Evolutionary conservation across 2,888 invertebrate genomes (phyloP).

Genomic region (Dichetophora obliterata): DNA sequence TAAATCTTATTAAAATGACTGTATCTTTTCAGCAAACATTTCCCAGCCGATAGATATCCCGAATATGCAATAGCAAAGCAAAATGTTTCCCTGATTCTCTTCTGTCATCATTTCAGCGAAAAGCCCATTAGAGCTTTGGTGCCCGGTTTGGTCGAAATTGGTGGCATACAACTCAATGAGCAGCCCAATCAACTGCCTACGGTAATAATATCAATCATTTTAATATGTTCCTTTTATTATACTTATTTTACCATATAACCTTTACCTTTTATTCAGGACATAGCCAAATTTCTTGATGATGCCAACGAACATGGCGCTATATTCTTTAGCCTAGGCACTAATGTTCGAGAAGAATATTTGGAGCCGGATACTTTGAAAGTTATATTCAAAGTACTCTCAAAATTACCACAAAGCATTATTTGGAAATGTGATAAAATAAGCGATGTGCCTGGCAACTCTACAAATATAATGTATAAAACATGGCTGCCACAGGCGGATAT

Average conservation of each 20-base stretch:
- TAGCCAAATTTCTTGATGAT: slow-evolving; percentile 60
- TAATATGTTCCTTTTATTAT: neutral
- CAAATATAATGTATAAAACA: slow-evolving; percentile 68
- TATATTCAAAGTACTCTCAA: slow-evolving; percentile 73
- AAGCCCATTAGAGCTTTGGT: slow-evolving; percentile 61
- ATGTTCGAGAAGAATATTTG: slow-evolving; percentile 63
- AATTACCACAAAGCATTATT: slow-evolving; percentile 73
- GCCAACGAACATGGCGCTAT: slow-evolving; percentile 67
- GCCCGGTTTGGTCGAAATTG: slow-evolving; percentile 62
- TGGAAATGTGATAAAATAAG: slow-evolving; percentile 75
- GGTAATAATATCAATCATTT: slow-evolving; percentile 42
- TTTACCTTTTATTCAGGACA: slow-evolving; percentile 50
- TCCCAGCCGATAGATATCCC: slow-evolving; percentile 53
- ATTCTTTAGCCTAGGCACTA: slow-evolving; percentile 70
- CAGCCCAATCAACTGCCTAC: slow-evolving; percentile 51
- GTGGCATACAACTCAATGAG: slow-evolving; percentile 64
- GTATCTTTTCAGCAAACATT: slow-evolving; percentile 46
- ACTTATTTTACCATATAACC: neutral
- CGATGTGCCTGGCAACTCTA: slow-evolving; percentile 56
- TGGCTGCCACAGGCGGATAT: slow-evolving; percentile 79
- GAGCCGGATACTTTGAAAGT: slow-evolving; percentile 70
- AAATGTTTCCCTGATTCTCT: slow-evolving; percentile 59
- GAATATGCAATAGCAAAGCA: slow-evolving; percentile 54
- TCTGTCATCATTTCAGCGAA: slow-evolving; percentile 61
- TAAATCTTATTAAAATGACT: neutral